Conservation (phyloP, 2,888 invertebrate species). For the Scaptomyza flava region DNA sequence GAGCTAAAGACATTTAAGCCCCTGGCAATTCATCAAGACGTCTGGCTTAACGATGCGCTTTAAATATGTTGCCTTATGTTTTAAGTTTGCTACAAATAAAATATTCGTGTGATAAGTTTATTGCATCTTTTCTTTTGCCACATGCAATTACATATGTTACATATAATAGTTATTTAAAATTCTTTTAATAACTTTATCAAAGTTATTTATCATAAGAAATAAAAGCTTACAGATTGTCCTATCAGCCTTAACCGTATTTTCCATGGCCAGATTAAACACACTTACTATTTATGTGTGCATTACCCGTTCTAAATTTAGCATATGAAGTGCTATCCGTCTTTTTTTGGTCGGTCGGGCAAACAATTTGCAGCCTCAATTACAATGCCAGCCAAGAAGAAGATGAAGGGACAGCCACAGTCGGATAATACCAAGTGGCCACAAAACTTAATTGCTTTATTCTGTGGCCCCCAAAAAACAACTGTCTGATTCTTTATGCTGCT, state of each 20-base stretch:
- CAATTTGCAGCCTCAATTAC: constrained; percentile 58
- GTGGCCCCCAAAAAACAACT: constrained; percentile 45
- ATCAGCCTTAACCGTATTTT: neutral
- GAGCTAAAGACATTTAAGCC: constrained; percentile 26
- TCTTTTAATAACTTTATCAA: neutral
- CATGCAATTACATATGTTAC: neutral
- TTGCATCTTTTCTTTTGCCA: too few relatives aligned
- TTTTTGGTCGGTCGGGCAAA: constrained; percentile 34
- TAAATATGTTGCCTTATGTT: constrained; percentile 1
- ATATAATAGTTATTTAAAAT: too few relatives aligned
- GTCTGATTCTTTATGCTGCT: constrained; percentile 63
- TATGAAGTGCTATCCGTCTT: constrained; percentile 27
- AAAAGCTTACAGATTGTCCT: neutral
- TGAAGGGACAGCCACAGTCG: constrained; percentile 54
- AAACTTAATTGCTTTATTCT: constrained; percentile 73
- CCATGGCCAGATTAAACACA: constrained; percentile 6
- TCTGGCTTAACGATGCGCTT: neutral
- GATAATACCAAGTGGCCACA: constrained; percentile 64
- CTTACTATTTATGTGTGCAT: constrained; percentile 7
- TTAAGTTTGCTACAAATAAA: neutral
- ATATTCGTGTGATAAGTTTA: too few relatives aligned
- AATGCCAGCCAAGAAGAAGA: constrained; percentile 31
- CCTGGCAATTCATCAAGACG: constrained; percentile 32
- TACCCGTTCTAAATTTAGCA: constrained; percentile 53
- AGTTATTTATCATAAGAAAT: neutral